These are phyloP conservation scores for Antigone vipio DNA, from an alignment of 2,113 vertebrate species.

Conservation along the genomic window DNA sequence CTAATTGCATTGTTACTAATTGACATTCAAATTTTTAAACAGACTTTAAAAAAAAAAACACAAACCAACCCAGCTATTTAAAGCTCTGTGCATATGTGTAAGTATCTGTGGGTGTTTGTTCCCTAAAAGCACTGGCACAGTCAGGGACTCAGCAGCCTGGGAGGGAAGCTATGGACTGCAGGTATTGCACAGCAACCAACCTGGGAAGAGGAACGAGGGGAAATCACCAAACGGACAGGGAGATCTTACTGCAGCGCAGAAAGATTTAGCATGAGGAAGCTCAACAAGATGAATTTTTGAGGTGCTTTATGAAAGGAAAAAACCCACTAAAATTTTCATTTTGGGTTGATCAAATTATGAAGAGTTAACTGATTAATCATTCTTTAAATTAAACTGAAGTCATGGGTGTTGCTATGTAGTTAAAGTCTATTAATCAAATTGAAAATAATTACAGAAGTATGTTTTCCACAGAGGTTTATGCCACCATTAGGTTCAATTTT, in stretches of 20 bases:
- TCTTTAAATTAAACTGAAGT: conserved; percentile 7
- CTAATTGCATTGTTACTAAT: neutral
- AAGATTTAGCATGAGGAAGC: neutral
- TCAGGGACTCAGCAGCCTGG: neutral
- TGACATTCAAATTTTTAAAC: neutral
- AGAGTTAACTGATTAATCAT: neutral
- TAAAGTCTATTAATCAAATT: conserved; percentile 56
- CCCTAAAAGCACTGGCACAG: neutral
- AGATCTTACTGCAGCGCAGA: neutral
- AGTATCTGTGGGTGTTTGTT: neutral
- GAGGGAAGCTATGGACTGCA: neutral
- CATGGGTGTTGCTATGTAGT: neutral
- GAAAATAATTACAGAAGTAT: conserved; percentile 54
- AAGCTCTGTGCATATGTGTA: neutral
- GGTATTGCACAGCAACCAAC: neutral
- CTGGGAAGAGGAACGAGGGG: neutral
- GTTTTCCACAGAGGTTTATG: conserved; percentile 59
- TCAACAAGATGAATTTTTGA: neutral
- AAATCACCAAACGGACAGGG: too few species aligned
- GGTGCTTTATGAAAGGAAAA: neutral
- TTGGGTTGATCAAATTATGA: neutral
- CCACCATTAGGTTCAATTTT: conserved; percentile 64
- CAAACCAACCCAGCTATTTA: too few species aligned
- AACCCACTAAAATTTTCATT: neutral
- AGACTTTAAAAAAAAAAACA: neutral